Base-by-base conservation (phyloP, 2,113 vertebrate genomes). In the Oriolus oriolus region DNA sequence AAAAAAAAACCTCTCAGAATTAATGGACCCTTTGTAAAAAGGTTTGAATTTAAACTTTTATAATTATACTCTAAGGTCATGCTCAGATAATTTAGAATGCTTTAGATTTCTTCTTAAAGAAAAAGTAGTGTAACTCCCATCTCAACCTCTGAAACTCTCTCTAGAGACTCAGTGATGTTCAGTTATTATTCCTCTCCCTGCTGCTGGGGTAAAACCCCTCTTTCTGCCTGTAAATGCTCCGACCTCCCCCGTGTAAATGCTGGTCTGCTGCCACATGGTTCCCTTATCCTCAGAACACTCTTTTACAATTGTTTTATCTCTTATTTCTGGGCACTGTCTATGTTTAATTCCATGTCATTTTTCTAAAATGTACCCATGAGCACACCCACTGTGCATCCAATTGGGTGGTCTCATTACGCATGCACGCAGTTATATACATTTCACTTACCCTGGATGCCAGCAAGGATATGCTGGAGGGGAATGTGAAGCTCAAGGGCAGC, bases 311-410 rank as follows among this genome's bases (percentile, higher is more conserved):
- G 94, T 94, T 97, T 97, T 84, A 35, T 86, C 83, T 96, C 75
- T 97, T 85, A 57, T 95, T 94, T 95, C 84, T 54, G 57, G 64
- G 68, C 79, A 90, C 59, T 84, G 45, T 37, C 84, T 95, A 22
- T 94, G 30, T 96, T 97, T 97, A 96, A 97, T 97, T 96, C 92
- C 53, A 96, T 97, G 87, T 86, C 12, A 78, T 94, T 96, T 94
- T 96, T 88, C 94, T 92, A 64, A 87, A 87, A 74, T 54, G 79
- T 53, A 49, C 57, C 39, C 42, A n/a, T 37, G 17, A 74, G 42
- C 6, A 15, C 39, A 66, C 0, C 0, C 11, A 30, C 61, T 19
- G 3, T 50, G 22, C 52, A 56, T 95, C 80, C 59, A 47, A 31
- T 84, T 94, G 94, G 78, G 49, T 64, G 37, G 44, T 96, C 80